phyloP scores from a whole-genome alignment of 2,888 invertebrate species.

The Sphaeridia pumilis region DNA sequence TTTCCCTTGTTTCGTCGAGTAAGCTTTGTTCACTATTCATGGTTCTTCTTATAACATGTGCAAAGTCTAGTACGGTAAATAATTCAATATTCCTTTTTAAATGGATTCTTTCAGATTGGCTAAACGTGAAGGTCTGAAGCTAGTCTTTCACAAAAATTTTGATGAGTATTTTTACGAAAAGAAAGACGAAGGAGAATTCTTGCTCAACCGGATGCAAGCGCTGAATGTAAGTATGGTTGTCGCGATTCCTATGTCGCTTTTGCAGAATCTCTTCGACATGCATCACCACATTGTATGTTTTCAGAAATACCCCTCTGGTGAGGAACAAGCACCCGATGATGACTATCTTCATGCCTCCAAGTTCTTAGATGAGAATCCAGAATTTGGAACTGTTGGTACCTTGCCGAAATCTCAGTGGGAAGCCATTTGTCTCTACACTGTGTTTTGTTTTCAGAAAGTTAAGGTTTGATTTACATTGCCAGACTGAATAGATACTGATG shows the following conservation, averaged over 20 bases:
- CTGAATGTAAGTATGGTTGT: constrained; percentile 46
- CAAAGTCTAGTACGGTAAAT: neutral
- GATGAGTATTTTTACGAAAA: constrained; percentile 63
- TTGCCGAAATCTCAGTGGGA: constrained; percentile 86
- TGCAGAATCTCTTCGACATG: neutral
- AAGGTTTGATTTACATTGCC: too few relatives aligned
- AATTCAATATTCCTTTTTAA: too few relatives aligned
- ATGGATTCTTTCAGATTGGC: constrained; percentile 41
- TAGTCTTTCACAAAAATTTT: constrained; percentile 49
- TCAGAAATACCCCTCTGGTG: constrained; percentile 60
- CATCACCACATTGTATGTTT: too few relatives aligned
- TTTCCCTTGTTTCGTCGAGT: constrained; percentile 67
- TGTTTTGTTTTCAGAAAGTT: constrained; percentile 30
- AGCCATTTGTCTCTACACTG: constrained; percentile 46
- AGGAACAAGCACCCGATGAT: constrained; percentile 47
- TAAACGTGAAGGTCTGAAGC: constrained; percentile 43
- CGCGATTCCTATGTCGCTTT: neutral
- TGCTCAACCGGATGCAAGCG: constrained; percentile 66
- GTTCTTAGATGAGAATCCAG: constrained; percentile 43
- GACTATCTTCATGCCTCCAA: constrained; percentile 60
- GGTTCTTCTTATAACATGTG: neutral
- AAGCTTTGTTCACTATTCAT: constrained; percentile 47
- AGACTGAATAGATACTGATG: too few relatives aligned
- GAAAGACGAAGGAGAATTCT: constrained; percentile 46
- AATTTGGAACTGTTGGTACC: constrained; percentile 55